phyloP scores from a whole-genome alignment of 1,140 invertebrate species.

The Cyclina sinensis region DNA sequence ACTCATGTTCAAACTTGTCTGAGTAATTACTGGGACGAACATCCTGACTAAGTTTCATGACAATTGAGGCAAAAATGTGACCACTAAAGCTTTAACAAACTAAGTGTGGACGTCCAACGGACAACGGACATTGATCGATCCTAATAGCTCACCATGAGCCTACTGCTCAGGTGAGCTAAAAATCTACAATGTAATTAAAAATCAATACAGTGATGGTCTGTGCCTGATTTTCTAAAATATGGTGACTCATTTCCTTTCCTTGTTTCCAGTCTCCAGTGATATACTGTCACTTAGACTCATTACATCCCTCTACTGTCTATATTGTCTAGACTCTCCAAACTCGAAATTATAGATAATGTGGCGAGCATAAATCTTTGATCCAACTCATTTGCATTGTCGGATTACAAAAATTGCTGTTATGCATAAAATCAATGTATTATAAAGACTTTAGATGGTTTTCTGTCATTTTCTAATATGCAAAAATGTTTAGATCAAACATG shows the following conservation, averaged over 20 bases:
- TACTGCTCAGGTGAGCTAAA: too few species aligned
- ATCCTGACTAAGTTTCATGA: too few species aligned
- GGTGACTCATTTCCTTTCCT: neutral
- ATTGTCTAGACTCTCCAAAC: slow-evolving; percentile 4
- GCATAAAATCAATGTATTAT: slow-evolving; percentile 7
- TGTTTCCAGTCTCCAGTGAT: neutral
- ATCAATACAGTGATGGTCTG: too few species aligned
- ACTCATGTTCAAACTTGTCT: too few species aligned
- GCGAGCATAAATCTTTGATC: neutral
- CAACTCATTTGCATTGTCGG: neutral
- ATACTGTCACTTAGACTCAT: neutral
- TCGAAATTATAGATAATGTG: neutral
- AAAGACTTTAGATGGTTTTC: neutral
- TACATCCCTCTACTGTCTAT: neutral
- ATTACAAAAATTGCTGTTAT: neutral
- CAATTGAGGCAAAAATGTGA: too few species aligned
- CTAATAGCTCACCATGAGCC: too few species aligned
- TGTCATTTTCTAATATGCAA: too few species aligned
- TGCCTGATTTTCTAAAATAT: neutral
- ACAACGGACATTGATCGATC: too few species aligned
- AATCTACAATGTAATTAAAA: too few species aligned
- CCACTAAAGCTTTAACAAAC: too few species aligned
- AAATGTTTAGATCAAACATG: neutral
- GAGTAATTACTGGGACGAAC: too few species aligned
- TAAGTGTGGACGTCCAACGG: too few species aligned